Percentiles rank a stretch among this genome's conserved stretches.
These are phyloP conservation scores for Cyclura pinguis DNA, from an alignment of 2,797 vertebrate species.

Conservation along the genomic window DNA sequence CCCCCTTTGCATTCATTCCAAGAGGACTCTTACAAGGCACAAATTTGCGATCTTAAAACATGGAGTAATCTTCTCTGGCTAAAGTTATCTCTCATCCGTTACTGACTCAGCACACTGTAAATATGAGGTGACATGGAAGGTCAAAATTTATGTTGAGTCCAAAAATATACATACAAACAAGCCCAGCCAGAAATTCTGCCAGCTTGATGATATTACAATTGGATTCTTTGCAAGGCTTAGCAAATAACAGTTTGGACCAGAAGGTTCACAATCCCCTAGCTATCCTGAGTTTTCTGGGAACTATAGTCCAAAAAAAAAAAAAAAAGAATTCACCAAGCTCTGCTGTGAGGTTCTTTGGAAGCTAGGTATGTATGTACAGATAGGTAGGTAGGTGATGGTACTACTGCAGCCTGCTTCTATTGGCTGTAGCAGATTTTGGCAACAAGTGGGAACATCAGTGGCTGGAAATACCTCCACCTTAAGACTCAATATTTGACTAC, in stretches of 20 bases:
- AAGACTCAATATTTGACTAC: not conserved
- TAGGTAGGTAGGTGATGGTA: no score
- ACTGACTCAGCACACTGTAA: not conserved
- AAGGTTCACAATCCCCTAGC: no score
- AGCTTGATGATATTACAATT: not conserved
- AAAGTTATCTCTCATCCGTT: not conserved
- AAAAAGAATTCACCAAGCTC: no score
- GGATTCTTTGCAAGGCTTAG: not conserved
- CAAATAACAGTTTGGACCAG: no score
- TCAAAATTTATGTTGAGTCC: not conserved
- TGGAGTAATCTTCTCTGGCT: not conserved
- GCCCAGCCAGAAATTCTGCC: not conserved
- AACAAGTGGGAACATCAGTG: no score
- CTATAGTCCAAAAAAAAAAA: no score
- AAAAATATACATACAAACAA: not conserved
- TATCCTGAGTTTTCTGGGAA: no score
- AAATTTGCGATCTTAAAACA: not conserved
- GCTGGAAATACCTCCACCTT: no score
- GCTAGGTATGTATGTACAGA: no score
- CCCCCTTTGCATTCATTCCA: not conserved
- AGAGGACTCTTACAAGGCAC: accelerated
- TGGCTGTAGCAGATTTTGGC: no score
- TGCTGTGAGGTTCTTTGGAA: no score
- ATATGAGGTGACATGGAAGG: not conserved
- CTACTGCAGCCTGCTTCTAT: no score